phyloP scores from a whole-genome alignment of 2,888 invertebrate species.

The Drosophila antonietae region DNA sequence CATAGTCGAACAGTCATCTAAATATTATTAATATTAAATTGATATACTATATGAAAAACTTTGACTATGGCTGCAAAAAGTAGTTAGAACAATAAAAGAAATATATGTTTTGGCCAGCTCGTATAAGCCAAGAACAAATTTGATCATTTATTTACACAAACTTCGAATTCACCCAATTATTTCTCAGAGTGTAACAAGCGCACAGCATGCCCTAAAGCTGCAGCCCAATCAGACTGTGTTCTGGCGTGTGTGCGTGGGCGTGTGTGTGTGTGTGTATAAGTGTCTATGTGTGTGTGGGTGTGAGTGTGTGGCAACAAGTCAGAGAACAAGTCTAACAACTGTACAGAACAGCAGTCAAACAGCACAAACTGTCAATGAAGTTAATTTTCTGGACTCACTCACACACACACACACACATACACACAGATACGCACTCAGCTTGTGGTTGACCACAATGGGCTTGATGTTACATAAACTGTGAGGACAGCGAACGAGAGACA shows the following conservation, averaged over 20 bases:
- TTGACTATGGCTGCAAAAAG: too few species aligned
- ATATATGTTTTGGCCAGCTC: neutral
- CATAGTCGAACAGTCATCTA: too few species aligned
- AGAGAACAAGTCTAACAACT: constrained; percentile 30
- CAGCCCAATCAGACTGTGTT: constrained; percentile 27
- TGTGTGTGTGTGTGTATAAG: neutral
- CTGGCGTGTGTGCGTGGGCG: neutral
- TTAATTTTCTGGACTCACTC: constrained; percentile 62
- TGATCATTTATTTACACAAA: neutral
- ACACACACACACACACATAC: constrained; percentile 4
- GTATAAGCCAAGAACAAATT: too few species aligned
- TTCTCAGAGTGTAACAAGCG: constrained; percentile 21
- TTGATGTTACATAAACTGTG: constrained; percentile 31
- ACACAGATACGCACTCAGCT: constrained; percentile 35
- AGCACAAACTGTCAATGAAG: constrained; percentile 51
- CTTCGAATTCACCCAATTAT: neutral
- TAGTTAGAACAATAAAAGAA: neutral
- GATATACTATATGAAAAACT: too few species aligned
- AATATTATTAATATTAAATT: too few species aligned
- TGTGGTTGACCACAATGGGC: constrained; percentile 65
- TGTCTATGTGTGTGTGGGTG: neutral
- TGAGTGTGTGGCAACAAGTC: constrained; percentile 1
- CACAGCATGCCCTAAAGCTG: neutral
- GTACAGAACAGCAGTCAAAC: constrained; percentile 37
- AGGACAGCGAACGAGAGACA: constrained; percentile 24